Conservation (phyloP, 2,888 invertebrate genomes). For the Hololepta plana region DNA sequence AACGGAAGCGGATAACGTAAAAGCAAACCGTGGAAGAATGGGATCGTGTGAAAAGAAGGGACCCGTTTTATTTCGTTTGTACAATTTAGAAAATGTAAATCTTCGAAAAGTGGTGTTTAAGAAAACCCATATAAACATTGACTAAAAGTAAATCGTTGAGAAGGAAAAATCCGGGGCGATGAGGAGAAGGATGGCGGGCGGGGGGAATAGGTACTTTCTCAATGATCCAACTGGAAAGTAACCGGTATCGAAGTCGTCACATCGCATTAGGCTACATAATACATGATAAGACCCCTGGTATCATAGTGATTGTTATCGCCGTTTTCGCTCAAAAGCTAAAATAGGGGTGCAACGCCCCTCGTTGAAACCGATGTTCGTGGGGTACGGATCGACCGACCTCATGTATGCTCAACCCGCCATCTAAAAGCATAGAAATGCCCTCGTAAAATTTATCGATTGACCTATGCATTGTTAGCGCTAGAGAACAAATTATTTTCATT, state of each 20-base stretch:
- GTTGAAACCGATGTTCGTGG: slow-evolving; percentile 11
- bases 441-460: slow-evolving; percentile 24
- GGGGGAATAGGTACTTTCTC: too few species aligned
- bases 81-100: too few species aligned
- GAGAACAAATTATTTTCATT: slow-evolving; percentile 15
- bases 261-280: slow-evolving; percentile 22
- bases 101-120: too few species aligned
- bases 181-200: too few species aligned
- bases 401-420: slow-evolving; percentile 18
- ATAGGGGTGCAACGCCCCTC: slow-evolving; percentile 12
- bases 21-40: too few species aligned
- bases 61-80: too few species aligned
- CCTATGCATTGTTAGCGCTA: slow-evolving; percentile 19
- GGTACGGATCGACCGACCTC: slow-evolving; percentile 20
- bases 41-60: too few species aligned
- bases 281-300: slow-evolving; percentile 21
- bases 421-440: slow-evolving; percentile 22
- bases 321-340: slow-evolving; percentile 20
- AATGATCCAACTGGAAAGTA: too few species aligned
- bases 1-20: too few species aligned
- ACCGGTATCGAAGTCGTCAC: slow-evolving; percentile 17
- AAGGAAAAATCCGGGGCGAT: too few species aligned
- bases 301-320: slow-evolving; percentile 22
- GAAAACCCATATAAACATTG: too few species aligned
- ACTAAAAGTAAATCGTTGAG: too few species aligned